Conservation (phyloP, 2,113 vertebrate genomes). For the Himantopus leucocephalus region DNA sequence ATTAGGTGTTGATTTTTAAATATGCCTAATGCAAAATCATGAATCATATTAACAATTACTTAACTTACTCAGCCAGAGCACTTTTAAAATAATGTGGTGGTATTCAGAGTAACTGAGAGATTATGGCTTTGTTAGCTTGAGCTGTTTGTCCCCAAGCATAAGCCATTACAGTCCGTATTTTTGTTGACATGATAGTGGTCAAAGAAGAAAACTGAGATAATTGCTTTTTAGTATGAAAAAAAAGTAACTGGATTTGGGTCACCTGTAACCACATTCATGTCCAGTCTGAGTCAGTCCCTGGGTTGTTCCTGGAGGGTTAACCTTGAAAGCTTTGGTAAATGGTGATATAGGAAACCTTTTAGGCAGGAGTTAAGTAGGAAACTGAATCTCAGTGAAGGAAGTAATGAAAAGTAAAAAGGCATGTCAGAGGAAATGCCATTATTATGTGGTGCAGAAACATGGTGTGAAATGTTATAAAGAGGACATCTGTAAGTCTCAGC, state of each 20-base stretch:
- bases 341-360: conserved; percentile 27
- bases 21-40: neutral
- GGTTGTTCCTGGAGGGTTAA: neutral
- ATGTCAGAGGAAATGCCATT: neutral
- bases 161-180: neutral
- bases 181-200: neutral
- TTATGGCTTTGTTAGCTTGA: neutral
- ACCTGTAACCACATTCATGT: neutral
- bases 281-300: neutral
- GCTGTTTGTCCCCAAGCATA: neutral
- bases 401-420: conserved; percentile 50
- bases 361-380: conserved; percentile 38
- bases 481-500: conserved; percentile 48
- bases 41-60: neutral
- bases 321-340: conserved; percentile 18
- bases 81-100: neutral
- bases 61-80: neutral
- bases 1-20: neutral
- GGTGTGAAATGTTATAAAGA: conserved; percentile 44
- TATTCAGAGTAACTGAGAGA: neutral
- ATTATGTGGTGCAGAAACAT: neutral
- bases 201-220: neutral
- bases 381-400: conserved; percentile 47
- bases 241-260: neutral
- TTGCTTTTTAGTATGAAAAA: neutral